Base-by-base conservation (phyloP, 1,140 invertebrate species). In the Ceratosolen fusciceps region DNA sequence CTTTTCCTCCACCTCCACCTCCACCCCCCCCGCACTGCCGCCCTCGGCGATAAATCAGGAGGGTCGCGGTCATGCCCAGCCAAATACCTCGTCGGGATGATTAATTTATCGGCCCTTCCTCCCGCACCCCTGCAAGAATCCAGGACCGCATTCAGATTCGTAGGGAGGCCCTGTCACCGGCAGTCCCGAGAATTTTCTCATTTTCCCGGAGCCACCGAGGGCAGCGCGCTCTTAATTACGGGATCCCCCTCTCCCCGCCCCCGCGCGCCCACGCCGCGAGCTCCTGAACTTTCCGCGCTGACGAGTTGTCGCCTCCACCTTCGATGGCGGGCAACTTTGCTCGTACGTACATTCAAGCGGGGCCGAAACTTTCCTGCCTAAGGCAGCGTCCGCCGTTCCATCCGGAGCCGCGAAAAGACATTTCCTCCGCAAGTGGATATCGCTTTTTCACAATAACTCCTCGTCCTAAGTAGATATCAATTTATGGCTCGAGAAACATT, bases 101-200 rank as follows among this genome's bases (percentile, higher is more conserved):
- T 72, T 72, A 72, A 72, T 72, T 72, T 72, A 54, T 72, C 47
- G 68, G 16, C 16, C 2, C 2, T 34, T n/a, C 29, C 10, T 56
- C n/a, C 3, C 16, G 43, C 43, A 47, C 43, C 8, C 43, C 43
- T 47, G 14, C 39, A 19, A 52, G 49, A 19, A 52, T 19, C n/a
- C n/a, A n/a, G n/a, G n/a, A n/a, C n/a, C n/a, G n/a, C n/a, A n/a
- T n/a, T n/a, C n/a, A n/a, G n/a, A n/a, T n/a, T n/a, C n/a, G n/a
- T n/a, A n/a, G n/a, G n/a, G n/a, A n/a, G n/a, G n/a, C n/a, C n/a
- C n/a, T n/a, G 19, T 52, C 19, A 19, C 49, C 19, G 49, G 12
- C 49, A 52, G 19, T 52, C 49, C 14, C 19, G 19, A 8, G 14
- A 52, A 52, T 52, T 52, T 52, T 14, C 14, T 19, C 10, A 52